A percentile compares a stretch with the other conserved stretches of the same genome.
Conservation (phyloP, 2,888 invertebrate species). For the Dromius quadrimaculatus region DNA sequence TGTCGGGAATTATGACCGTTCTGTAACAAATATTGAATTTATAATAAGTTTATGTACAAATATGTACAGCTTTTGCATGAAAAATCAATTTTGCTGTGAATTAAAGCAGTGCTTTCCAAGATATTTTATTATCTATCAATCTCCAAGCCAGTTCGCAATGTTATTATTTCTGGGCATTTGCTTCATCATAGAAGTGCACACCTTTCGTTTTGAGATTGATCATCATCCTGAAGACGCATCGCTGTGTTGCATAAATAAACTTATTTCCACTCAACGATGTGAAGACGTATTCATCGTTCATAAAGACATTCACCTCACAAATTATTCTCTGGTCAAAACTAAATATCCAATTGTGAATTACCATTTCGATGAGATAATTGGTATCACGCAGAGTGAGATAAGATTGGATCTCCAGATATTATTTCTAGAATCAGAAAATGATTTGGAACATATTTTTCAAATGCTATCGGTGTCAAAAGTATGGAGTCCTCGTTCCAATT, state of each 20-base stretch:
- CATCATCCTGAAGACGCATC: neutral
- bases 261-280: neutral
- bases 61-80: neutral
- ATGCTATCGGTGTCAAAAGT: neutral
- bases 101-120: no score
- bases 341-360: neutral
- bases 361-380: neutral
- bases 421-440: conserved; percentile 14
- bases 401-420: conserved; percentile 8
- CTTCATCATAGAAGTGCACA: neutral
- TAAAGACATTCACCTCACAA: neutral
- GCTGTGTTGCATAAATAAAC: neutral
- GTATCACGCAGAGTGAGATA: neutral
- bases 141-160: neutral
- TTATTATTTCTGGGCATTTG: neutral
- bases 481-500: conserved; percentile 37
- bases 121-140: neutral
- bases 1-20: neutral
- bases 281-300: neutral
- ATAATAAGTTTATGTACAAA: neutral
- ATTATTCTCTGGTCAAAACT: neutral
- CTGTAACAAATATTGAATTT: neutral
- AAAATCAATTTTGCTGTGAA: neutral
- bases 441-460: neutral
- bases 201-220: neutral